These are phyloP conservation scores for Lepilemur ruficaudatus DNA, from an alignment of 2,797 vertebrate species.

Conservation along the genomic window DNA sequence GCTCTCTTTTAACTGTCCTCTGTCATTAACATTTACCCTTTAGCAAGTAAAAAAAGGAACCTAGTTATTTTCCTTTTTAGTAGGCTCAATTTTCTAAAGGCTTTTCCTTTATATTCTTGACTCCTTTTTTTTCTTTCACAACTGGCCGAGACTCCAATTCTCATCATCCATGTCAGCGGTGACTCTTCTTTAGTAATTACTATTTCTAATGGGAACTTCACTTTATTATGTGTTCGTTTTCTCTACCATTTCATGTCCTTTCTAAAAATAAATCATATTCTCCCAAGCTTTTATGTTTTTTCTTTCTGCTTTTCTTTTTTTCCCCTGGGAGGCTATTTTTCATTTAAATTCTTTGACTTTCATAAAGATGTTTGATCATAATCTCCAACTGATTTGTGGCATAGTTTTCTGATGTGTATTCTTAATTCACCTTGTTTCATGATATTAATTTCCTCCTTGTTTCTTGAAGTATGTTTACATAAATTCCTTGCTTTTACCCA, in stretches of 20 bases:
- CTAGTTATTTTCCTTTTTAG: neutral
- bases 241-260: neutral
- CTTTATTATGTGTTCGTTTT: neutral
- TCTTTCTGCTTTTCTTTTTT: neutral
- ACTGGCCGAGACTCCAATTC: no score
- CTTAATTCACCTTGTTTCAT: neutral
- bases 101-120: neutral
- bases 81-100: neutral
- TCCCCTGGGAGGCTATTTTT: neutral
- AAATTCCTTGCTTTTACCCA: neutral
- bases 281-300: neutral
- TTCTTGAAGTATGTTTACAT: neutral
- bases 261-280: neutral
- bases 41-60: neutral
- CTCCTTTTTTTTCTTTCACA: neutral
- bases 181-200: neutral
- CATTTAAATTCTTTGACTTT: conserved; percentile 13
- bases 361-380: neutral
- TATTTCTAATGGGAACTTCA: neutral
- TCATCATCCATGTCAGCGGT: no score
- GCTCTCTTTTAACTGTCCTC: neutral
- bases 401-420: neutral
- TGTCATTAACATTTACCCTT: neutral
- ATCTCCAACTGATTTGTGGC: neutral
- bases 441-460: neutral